Evolutionary conservation across 2,888 invertebrate species (phyloP), one percentile per base, ranked within the genome.

Genomic region (Leucoma salicis): DNA sequence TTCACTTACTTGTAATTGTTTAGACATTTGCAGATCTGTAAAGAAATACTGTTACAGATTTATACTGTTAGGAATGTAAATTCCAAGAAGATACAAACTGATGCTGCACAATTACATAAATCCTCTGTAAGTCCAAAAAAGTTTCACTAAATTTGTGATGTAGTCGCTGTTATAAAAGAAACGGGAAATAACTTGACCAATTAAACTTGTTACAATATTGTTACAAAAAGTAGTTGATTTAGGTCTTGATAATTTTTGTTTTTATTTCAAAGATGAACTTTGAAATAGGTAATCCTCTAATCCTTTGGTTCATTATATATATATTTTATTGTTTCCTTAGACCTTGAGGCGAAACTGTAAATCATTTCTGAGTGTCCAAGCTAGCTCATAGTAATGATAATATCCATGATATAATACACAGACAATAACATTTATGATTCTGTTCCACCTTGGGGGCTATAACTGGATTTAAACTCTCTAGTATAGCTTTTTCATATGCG

Each of bases 21-120:
- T 21, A 32, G 40, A 29, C 28, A 11, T 36, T 27, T 29, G 29
- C 13, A 29, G 11, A n/a, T 8, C 27, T 27, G n/a, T 27, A 11
- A 12, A 29, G 13, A 12, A 29, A 29, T 12, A 29, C 29, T 29
- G 7, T 29, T 13, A 12, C 13, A 12, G 6, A 29, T 24, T 31
- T 27, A 11, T 31, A 13, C 34, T 29, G 6, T n/a, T n/a, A 31
- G 13, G 7, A 6, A 6, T 21, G 6, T 11, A 39, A 1, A 21
- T 25, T 27, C 14, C 3, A 35, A 7, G 32, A 21, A 8, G 18
- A 24, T 28, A 7, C 14, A 31, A 33, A 39, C 16, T 25, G 10
- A 13, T 31, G 14, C 34, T 35, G 18, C 14, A 32, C 39, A 55
- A 55, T 61, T 61, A 61, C 41, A 53, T 61, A 60, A 58, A 61